These are phyloP conservation scores for Drosophila obscura DNA, from an alignment of 1,140 invertebrate genomes.

Conservation along the genomic window DNA sequence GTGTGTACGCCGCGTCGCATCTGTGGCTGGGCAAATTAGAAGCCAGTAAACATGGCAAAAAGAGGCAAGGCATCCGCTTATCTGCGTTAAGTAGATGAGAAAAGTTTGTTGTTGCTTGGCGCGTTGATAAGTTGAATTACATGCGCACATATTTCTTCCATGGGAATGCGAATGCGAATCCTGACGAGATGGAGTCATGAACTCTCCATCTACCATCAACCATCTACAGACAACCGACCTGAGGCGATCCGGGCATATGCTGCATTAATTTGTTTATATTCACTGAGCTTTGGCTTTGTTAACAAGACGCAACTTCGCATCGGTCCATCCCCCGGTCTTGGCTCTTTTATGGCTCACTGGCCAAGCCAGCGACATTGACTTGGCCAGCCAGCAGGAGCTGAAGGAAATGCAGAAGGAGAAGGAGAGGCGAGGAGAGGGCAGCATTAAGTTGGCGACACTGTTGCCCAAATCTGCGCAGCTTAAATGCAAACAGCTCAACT, in stretches of 20 bases:
- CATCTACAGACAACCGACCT: constrained; percentile 26
- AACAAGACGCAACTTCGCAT: constrained; percentile 36
- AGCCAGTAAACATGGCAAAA: constrained; percentile 69
- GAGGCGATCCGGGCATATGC: constrained; percentile 42
- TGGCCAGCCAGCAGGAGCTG: background rate
- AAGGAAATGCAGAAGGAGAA: background rate
- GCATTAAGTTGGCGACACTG: constrained; percentile 73
- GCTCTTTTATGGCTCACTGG: constrained; percentile 55
- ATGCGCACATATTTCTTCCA: constrained; percentile 63
- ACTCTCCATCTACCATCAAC: background rate
- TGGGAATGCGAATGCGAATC: constrained; percentile 13
- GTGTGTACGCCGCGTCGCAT: constrained; percentile 34
- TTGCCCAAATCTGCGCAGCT: constrained; percentile 74
- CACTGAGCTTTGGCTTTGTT: constrained; percentile 45
- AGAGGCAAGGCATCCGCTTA: constrained; percentile 68
- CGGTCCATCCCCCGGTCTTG: constrained; percentile 9
- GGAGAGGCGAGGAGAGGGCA: background rate
- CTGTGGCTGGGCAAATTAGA: constrained; percentile 67
- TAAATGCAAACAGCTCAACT: constrained; percentile 71
- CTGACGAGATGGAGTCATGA: constrained; percentile 19
- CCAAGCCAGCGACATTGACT: constrained; percentile 34
- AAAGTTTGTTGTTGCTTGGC: constrained; percentile 76
- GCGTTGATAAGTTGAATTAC: constrained; percentile 81
- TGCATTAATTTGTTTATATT: constrained; percentile 70
- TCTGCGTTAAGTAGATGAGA: constrained; percentile 81